Evolutionary conservation across 2,113 vertebrate genomes (phyloP).

Genomic region (Condylura cristata): DNA sequence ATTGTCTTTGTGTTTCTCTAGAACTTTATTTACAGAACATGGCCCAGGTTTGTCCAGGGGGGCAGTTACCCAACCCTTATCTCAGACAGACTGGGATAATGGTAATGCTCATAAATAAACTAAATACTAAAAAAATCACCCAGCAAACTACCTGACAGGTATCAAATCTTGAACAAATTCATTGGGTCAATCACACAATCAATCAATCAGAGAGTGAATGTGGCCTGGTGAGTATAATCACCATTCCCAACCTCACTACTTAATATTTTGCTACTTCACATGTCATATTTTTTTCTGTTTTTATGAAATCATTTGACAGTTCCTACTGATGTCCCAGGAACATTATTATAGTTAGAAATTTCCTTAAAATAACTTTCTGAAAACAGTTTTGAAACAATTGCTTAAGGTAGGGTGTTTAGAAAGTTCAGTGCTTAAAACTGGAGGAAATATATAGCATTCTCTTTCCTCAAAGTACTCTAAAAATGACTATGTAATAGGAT

Average conservation of each 20-base stretch:
- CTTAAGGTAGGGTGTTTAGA: neutral
- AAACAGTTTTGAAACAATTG: neutral
- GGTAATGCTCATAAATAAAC: neutral
- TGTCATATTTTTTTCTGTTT: conserved; percentile 4
- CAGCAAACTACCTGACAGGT: neutral
- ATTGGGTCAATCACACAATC: neutral
- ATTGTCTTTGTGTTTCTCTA: neutral
- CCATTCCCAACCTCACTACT: neutral
- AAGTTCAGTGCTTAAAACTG: neutral
- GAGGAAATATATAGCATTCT: neutral
- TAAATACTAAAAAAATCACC: neutral
- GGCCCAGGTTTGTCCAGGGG: neutral
- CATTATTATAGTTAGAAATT: neutral
- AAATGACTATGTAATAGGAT: neutral
- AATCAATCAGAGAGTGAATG: neutral
- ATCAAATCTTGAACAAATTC: neutral
- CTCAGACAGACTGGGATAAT: neutral
- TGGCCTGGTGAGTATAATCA: neutral
- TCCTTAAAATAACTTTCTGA: conserved; percentile 16
- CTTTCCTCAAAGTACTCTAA: neutral
- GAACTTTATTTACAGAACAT: neutral
- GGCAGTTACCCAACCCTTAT: neutral
- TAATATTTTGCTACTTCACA: neutral
- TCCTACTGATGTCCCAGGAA: neutral
- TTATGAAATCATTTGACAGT: conserved; percentile 23